Evolutionary conservation across 2,113 vertebrate species (phyloP), one percentile per base, ranked within the genome.

Genomic region (Empidonax alnorum): DNA sequence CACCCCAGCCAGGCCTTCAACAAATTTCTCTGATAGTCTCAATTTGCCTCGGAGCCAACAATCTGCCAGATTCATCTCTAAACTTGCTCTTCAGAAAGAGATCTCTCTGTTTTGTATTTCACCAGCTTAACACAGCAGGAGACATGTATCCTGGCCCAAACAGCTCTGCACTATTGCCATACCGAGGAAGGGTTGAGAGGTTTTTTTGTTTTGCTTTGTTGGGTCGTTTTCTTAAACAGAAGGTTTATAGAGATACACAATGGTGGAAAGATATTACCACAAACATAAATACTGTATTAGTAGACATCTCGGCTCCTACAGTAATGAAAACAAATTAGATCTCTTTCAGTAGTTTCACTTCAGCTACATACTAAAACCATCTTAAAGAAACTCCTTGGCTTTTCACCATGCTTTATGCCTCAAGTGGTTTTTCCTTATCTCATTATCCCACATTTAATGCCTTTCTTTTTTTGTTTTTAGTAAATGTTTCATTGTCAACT

Each of bases 251-350:
- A 94, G 71, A 89, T 90, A 94, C 59, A 93, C 71, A 91, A 44
- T 71, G 44, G 42, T 56, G 35, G 50, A 90, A 62, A 71, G 84
- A 91, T 93, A 83, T 59, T 90, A 77, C 87, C 67, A 91, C 90
- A 83, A 88, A 92, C 50, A 94, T 87, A 89, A 96, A 96, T 62
- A 91, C 59, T 93, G 71, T 76, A 93, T 87, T 87, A 69, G 94
- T 42, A 91, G 89, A 96, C 93, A 93, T 80, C 63, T 93, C 6
- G 46, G 71, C 84, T 96, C 84, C 95, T 74, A 16, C 24, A 67
- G 49, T 83, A 96, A 91, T 80, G 81, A 87, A 94, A 95, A 96
- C 68, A 11, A 95, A 94, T 91, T 79, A 80, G 47, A 83, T 76
- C 42, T 91, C 81, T 89, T 84, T 86, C 86, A 89, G 14, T 52